Evolutionary conservation across 1,140 invertebrate genomes (phyloP).

Genomic region (Mesaphorura yosii): DNA sequence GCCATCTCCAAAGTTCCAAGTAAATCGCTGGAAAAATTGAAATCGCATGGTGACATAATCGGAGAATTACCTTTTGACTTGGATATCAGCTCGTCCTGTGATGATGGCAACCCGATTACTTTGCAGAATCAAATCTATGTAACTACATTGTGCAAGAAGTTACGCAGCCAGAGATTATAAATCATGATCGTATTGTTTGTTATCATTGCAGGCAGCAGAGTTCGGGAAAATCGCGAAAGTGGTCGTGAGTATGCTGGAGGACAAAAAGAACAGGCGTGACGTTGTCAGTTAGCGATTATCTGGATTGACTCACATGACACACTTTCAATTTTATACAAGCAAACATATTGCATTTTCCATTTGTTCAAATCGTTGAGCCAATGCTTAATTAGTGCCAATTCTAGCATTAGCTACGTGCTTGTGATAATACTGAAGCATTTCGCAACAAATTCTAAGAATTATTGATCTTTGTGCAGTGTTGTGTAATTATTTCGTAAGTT

Average conservation of each 20-base stretch:
- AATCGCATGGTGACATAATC: conserved; percentile 42
- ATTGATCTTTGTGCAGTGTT: too few species aligned
- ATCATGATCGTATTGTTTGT: not conserved
- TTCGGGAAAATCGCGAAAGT: conserved; percentile 1
- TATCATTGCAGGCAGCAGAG: conserved; percentile 13
- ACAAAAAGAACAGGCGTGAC: not conserved
- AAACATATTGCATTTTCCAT: too few species aligned
- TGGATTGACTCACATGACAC: too few species aligned
- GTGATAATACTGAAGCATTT: too few species aligned
- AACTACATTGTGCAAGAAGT: not conserved
- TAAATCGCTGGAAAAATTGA: not conserved
- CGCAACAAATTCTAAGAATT: too few species aligned
- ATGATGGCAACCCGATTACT: conserved; percentile 64
- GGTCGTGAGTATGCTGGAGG: not conserved
- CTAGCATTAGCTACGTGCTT: too few species aligned
- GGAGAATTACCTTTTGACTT: conserved; percentile 61
- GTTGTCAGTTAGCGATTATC: too few species aligned
- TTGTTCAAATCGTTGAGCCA: too few species aligned
- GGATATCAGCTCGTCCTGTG: conserved; percentile 55
- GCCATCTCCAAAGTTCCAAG: conserved; percentile 19
- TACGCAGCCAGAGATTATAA: not conserved
- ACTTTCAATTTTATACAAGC: too few species aligned
- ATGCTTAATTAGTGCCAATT: too few species aligned
- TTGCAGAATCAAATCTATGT: conserved; percentile 45
- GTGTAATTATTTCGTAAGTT: too few species aligned